Percentiles rank a stretch among this genome's conserved stretches.
phyloP scores from a whole-genome alignment of 2,113 vertebrate genomes.

The Cacatua alba region DNA sequence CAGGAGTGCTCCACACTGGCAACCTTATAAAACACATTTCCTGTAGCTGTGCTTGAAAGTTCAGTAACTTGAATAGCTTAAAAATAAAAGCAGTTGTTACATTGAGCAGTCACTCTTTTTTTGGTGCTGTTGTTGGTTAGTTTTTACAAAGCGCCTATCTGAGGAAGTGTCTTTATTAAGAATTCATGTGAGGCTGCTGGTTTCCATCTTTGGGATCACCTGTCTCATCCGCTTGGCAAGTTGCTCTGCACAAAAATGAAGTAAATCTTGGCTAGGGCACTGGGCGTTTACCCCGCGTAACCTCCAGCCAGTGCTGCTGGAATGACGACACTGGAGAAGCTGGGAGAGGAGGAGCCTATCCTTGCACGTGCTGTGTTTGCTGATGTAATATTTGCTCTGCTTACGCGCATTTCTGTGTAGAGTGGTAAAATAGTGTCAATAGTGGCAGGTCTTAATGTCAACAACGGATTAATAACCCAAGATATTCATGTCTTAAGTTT shows the following conservation, averaged over 20 bases:
- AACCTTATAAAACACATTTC: background rate
- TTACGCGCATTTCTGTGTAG: background rate
- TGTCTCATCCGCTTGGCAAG: background rate
- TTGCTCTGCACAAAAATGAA: background rate
- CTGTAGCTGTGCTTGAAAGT: background rate
- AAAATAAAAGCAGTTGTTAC: background rate
- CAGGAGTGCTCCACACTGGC: accelerated
- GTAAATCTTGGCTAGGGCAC: background rate
- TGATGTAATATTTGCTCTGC: background rate
- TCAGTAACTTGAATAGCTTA: background rate
- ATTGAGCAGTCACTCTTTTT: background rate
- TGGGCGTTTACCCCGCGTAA: accelerated
- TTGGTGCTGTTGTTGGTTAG: background rate
- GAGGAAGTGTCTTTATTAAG: background rate
- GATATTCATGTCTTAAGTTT: background rate
- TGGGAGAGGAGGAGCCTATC: background rate
- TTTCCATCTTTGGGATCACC: background rate
- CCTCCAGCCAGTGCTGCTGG: background rate
- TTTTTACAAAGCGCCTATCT: background rate
- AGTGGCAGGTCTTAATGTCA: background rate
- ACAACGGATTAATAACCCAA: background rate
- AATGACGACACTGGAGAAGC: background rate
- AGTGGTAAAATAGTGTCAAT: background rate
- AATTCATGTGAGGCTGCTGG: background rate
- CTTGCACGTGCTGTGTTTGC: background rate